These are phyloP conservation scores for Nipponia nippon DNA, from an alignment of 2,113 vertebrate species.

Conservation along the genomic window DNA sequence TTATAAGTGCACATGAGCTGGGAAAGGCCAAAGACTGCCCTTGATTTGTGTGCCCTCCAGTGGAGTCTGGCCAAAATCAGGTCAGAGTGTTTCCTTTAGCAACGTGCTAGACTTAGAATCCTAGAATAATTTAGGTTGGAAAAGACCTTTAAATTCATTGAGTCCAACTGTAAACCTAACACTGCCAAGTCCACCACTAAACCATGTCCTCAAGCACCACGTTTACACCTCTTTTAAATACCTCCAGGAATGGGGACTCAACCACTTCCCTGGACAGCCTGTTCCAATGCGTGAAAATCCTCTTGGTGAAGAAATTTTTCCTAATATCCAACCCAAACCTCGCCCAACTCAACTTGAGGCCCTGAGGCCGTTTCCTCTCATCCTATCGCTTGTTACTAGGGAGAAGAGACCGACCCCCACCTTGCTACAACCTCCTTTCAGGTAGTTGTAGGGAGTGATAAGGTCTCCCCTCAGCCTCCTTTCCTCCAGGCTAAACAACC, in stretches of 20 bases:
- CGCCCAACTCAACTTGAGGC: accelerated
- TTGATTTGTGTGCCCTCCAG: neutral
- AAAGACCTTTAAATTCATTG: neutral
- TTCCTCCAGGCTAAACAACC: neutral
- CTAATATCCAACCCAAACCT: neutral
- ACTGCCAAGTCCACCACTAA: neutral
- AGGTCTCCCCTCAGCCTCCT: neutral
- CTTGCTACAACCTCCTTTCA: neutral
- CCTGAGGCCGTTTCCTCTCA: neutral
- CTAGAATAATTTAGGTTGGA: neutral
- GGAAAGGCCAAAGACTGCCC: neutral
- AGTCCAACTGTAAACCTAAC: neutral
- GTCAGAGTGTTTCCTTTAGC: neutral
- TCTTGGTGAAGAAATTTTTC: neutral
- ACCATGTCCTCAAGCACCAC: neutral
- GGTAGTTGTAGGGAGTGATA: accelerated
- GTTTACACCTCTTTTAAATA: neutral
- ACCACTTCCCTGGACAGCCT: neutral
- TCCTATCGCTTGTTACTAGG: neutral
- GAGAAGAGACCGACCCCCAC: accelerated
- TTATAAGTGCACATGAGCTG: neutral
- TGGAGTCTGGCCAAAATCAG: neutral
- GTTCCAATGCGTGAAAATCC: accelerated
- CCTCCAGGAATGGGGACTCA: neutral
- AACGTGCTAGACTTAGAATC: neutral